Conservation (phyloP, 1,140 invertebrate species). For the Aporrectodea caliginosa region DNA sequence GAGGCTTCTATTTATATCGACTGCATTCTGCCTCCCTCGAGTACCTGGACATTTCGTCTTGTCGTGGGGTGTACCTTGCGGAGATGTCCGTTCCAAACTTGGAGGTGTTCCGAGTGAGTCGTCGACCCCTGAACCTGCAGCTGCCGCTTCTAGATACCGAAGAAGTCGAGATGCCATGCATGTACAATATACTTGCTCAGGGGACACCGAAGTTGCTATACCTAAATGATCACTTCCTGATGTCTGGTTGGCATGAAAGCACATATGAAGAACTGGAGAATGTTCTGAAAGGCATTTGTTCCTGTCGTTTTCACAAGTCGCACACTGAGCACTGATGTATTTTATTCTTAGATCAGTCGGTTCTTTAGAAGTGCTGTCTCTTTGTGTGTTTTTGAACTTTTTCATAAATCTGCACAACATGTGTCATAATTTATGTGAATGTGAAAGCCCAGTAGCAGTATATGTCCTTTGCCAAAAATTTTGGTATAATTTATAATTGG, state of each 20-base stretch:
- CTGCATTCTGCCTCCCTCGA: slow-evolving; percentile 40
- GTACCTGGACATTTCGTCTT: slow-evolving; percentile 48
- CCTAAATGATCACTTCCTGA: slow-evolving; percentile 46
- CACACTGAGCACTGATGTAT: neutral
- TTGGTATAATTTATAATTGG: too few relatives aligned
- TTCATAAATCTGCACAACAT: too few relatives aligned
- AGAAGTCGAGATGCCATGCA: slow-evolving; percentile 38
- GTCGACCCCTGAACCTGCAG: neutral
- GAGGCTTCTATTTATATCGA: slow-evolving; percentile 39
- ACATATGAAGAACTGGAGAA: slow-evolving; percentile 40
- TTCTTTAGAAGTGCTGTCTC: too few relatives aligned
- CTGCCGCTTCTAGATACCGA: neutral
- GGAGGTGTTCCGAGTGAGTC: slow-evolving; percentile 38
- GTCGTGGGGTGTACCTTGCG: slow-evolving; percentile 47
- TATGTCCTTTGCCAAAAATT: neutral
- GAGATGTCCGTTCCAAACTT: slow-evolving; percentile 41
- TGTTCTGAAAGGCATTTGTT: slow-evolving; percentile 45
- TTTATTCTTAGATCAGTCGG: too few relatives aligned
- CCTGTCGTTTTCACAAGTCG: slow-evolving; percentile 33
- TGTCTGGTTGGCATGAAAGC: slow-evolving; percentile 37
- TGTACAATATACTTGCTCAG: slow-evolving; percentile 41
- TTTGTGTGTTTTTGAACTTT: too few relatives aligned
- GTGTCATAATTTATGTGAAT: too few relatives aligned
- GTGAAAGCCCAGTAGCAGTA: too few relatives aligned
- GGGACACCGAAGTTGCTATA: slow-evolving; percentile 43